Base-by-base conservation (phyloP, 1,140 invertebrate genomes). In the Aphidius ervi region DNA sequence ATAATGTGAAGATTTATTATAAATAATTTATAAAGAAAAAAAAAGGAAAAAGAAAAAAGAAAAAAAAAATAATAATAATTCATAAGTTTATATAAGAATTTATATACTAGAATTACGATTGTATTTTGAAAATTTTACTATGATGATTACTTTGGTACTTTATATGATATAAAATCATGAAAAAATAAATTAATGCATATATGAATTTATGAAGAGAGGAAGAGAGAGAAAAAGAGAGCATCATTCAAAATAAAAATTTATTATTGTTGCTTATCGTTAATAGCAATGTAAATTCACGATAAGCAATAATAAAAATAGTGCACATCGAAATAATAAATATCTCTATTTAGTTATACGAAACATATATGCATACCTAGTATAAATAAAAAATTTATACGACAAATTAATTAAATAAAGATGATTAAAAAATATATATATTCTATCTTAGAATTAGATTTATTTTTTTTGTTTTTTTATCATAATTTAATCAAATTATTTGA, bases 111-210 rank as follows among this genome's bases (percentile, higher is more conserved):
- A 63, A 67, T 70, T 71, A 75, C n/a, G 71, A 79, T 78, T 78
- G 77, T 79, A 79, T 79, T 79, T 79, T 78, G 78, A 74, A 79
- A 75, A 79, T 79, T 79, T 79, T 77, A 77, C 73, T 79, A 76
- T 69, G 73, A 54, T 76, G 74, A 76, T 67, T 73, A 69, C 63
- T 67, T 59, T 64, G 64, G 59, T 59, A 54, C 39, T 56, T 62
- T 63, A 60, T 64, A 63, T 46, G 63, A 62, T 65, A 70, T 64
- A 66, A 68, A 68, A 61, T 64, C 62, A 66, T 71, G 68, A 68
- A 63, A 63, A 55, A 62, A 9, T 59, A 59, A 59, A 41, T 41
- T 10, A 16, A 43, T 31, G 9, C 16, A 10, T 43, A 31, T 9
- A 48, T 10, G 46, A 48, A 48, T 48, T n/a, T 49, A 31, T 7